Conservation (phyloP, 2,888 invertebrate genomes). For the Chaitophorus viminalis region DNA sequence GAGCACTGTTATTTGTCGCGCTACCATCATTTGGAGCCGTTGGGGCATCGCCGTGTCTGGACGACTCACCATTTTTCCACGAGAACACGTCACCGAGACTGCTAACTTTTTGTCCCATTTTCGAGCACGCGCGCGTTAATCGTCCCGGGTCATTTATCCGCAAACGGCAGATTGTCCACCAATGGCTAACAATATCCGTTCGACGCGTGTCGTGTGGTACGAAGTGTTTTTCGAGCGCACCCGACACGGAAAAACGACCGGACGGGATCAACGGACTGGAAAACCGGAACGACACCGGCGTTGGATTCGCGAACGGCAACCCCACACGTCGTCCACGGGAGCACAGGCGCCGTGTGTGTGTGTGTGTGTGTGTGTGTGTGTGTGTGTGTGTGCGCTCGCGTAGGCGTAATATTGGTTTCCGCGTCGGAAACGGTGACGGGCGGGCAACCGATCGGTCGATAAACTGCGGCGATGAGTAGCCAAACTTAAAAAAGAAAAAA, state of each 20-base stretch:
- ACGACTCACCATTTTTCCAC: conserved; percentile 13
- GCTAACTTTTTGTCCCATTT: conserved; percentile 58
- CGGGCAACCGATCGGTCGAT: not conserved
- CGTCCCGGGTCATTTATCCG: not conserved
- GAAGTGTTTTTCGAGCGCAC: no score
- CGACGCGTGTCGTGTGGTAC: no score
- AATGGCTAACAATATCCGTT: no score
- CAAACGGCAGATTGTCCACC: not conserved
- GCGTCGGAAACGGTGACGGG: no score
- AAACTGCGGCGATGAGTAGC: not conserved
- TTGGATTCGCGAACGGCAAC: no score
- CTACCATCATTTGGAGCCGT: not conserved
- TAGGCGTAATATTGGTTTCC: no score
- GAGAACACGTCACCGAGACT: conserved; percentile 13
- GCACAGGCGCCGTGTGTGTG: no score
- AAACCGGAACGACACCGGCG: no score
- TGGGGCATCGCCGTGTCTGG: not conserved
- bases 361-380: no score
- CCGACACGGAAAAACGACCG: not conserved
- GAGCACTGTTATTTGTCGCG: not conserved
- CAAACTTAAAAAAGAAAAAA: no score
- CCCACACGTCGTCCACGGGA: no score
- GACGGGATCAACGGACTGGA: not conserved
- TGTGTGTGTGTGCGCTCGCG: no score
- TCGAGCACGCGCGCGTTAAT: not conserved